Evolutionary conservation across 1,140 invertebrate genomes (phyloP), one percentile per base, ranked within the genome.

Genomic region (Zaprionus inermis): DNA sequence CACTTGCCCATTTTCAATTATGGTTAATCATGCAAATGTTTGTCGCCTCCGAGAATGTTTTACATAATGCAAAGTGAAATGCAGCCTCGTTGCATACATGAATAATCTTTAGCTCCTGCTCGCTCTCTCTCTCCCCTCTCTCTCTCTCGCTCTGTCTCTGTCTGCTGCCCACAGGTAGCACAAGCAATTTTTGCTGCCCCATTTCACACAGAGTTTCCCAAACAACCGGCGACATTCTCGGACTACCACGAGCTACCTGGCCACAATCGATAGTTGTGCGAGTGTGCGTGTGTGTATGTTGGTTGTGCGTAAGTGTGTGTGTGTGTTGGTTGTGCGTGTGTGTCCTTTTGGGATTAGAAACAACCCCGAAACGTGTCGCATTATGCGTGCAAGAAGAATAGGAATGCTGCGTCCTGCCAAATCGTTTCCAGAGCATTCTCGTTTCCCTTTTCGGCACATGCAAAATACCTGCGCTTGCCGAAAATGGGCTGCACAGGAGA

Each of bases 11-110:
- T 88, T 86, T 86, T 86, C 84, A 86, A 86, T 86, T 89, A 86
- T 89, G 83, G 84, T 86, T 89, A 86, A 86, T 86, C 83, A 86
- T 86, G 83, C 84, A 86, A 86, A 86, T 86, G 84, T 88, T 86
- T 86, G 83, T 88, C 83, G 83, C 83, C 83, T 86, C 70, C 70
- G 84, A 79, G 83, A 88, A 89, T 89, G 83, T 77, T 86, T 86
- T 86, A 89, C 83, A 89, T 86, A 86, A 86, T 86, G 83, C 83
- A 86, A 88, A 89, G 79, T 89, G 83, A 86, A 88, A 83, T 82
- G 63, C 76, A 71, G 59, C 57, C 59, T 41, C 36, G 52, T 52
- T 79, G 82, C 83, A 86, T 89, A 86, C 72, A 88, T 89, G 84
- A 86, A 86, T 86, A 86, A 86, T 86, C 22, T 22, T 12, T 51